Base-by-base conservation (phyloP, 2,113 vertebrate species). In the Chlorodrepanis virens region DNA sequence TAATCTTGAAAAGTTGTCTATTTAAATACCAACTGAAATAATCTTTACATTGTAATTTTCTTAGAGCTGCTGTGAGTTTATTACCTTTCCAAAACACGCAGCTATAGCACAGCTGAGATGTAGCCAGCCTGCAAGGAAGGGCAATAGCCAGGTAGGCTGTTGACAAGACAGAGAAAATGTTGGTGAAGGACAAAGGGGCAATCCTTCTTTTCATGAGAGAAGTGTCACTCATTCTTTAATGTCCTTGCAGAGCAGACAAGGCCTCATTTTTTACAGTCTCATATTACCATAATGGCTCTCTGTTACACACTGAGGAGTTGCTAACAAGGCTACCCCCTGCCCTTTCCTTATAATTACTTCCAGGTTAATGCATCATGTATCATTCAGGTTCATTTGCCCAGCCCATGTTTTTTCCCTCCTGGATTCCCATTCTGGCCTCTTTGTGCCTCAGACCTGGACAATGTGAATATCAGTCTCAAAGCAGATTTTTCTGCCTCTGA, bases 391-490 rank as follows among this genome's bases (percentile, higher is more conserved):
- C 85, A 64, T 75, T 68, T 94, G 64, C 57, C n/a, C 60, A 37
- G 72, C 64, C 64, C 64, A 60, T 78, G 33, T 53, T 96, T 44
- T 94, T 90, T 53, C 49, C 53, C 24, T 70, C 81, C 61, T 90
- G 44, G 76, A 28, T 81, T 60, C 52, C 83, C 69, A 44, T 64
- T 90, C 44, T 88, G 86, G 88, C 90, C 90, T 90, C 80, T 81
- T 35, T 16, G 8, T 69, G 19, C 44, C 87, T 92, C 83, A 82
- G 52, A 91, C 45, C 37, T 56, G 47, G 78, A 61, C 71, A 79
- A 53, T 78, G 96, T 91, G 96, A 97, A 96, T 96, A 97, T 97
- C 96, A 92, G 74, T 70, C 49, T 97, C 86, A 96, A 94, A 96
- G 95, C 78, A 71, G 7, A 90, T 68, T 88, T 94, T 93, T 94